Base-by-base conservation (phyloP, 2,113 vertebrate species). In the Echinops telfairi region DNA sequence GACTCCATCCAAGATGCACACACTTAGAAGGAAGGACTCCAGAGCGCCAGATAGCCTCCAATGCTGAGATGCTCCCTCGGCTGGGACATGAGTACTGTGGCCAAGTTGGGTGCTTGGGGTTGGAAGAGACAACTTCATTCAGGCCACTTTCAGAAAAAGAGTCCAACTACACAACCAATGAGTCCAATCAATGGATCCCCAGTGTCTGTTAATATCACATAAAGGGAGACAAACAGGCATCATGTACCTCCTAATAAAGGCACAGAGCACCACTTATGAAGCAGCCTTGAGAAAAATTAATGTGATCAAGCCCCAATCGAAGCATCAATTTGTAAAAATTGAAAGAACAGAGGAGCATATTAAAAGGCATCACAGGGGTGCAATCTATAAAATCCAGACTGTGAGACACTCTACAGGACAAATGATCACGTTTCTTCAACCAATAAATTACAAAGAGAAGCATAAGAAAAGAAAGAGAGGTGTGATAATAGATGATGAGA, bases 381-480 rank as follows among this genome's bases (percentile, higher is more conserved):
- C 47, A 92, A 36, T 92, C 36, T 43, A 47, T 53, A 87, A 87
- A 76, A 88, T 91, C 62, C 75, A 86, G 57, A 89, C 31, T 70
- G 58, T 84, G 68, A 11, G 68, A 89, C 92, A 86, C 47, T 80
- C 27, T 53, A 71, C 31, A 89, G 36, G 86, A 86, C 31, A 86
- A 89, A 94, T 71, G 17, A 83, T 83, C 47, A 92, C 4, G 38
- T 86, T 93, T 92, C 53, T 90, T 79, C 75, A 92, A 89, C 43
- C 86, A 83, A 90, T 31, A 86, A 68, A 83, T 47, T 93, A 29
- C 58, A 95, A 29, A 47, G 29, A 66, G 14, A 70, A 27, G 36
- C 71, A 36, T 27, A 73, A 36, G 7, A 22, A 83, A 33, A 22
- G 0, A 57, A 31, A 71, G 7, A 17, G 0, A 25, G 29, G n/a